Evolutionary conservation across 2,888 invertebrate genomes (phyloP).

Genomic region (Machimus atricapillus): DNA sequence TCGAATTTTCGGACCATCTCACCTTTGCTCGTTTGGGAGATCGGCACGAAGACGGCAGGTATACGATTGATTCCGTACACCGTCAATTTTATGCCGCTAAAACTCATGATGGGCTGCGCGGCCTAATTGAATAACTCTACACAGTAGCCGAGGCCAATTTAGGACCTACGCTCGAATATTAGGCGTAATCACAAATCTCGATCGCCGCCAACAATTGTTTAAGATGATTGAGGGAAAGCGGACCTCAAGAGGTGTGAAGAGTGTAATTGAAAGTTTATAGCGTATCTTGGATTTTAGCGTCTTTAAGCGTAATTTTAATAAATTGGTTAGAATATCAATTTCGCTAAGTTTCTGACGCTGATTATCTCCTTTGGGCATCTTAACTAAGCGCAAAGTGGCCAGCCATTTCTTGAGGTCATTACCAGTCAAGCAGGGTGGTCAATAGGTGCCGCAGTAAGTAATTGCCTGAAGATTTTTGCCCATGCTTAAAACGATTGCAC

Average conservation of each 20-base stretch:
- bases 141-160: conserved; percentile 18
- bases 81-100: conserved; percentile 4
- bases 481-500: not conserved
- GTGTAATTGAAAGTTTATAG: not conserved
- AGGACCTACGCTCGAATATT: not conserved
- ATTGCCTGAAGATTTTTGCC: not conserved
- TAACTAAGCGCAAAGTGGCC: not conserved
- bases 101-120: not conserved
- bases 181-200: not conserved
- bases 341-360: not conserved
- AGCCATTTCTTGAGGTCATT: not conserved
- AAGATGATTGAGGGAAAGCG: not conserved
- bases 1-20: conserved; percentile 16
- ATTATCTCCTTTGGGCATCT: not conserved
- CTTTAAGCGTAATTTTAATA: not conserved
- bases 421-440: not conserved
- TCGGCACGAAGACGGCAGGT: not conserved
- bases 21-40: not conserved
- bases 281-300: not conserved
- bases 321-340: not conserved
- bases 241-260: not conserved
- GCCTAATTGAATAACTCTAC: not conserved
- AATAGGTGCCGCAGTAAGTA: not conserved
- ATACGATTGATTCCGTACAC: not conserved
- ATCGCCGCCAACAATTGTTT: not conserved